Conservation (phyloP, 1,140 invertebrate species). For the Melanaphis sacchari region DNA sequence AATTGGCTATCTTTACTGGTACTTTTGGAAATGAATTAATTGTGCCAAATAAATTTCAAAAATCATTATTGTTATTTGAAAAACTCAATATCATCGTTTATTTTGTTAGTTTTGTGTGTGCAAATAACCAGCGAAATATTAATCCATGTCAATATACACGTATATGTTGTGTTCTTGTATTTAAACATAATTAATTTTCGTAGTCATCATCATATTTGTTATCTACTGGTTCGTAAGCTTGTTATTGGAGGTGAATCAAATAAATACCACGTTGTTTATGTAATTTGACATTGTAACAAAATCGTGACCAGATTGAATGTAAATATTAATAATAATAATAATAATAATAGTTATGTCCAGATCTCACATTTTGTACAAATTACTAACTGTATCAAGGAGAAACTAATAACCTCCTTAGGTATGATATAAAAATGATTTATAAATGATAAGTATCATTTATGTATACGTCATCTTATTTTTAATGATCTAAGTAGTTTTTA, state of each 20-base stretch:
- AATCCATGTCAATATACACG: background rate
- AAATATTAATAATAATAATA: constrained; percentile 15
- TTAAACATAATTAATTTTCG: constrained; percentile 15
- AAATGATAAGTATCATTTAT: constrained; percentile 11
- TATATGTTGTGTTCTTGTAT: background rate
- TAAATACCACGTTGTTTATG: background rate
- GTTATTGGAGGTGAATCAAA: background rate
- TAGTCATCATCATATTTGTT: background rate
- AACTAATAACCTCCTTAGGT: constrained; percentile 14
- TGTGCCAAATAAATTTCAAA: background rate
- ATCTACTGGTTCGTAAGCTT: background rate
- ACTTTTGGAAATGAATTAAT: background rate
- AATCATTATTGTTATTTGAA: background rate
- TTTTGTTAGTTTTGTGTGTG: background rate
- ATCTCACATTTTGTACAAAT: background rate
- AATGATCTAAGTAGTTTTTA: background rate
- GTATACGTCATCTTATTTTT: background rate
- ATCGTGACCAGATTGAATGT: background rate
- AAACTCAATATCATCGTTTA: background rate
- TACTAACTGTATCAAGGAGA: constrained; percentile 32
- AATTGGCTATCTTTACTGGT: background rate
- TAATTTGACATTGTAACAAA: constrained; percentile 13
- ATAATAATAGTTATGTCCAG: background rate
- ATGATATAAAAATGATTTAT: constrained; percentile 16
- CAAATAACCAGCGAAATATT: background rate